Percentiles rank a stretch among this genome's conserved stretches.
These are phyloP conservation scores for Embidobia sp. DNA, from an alignment of 2,888 invertebrate genomes.

Conservation along the genomic window DNA sequence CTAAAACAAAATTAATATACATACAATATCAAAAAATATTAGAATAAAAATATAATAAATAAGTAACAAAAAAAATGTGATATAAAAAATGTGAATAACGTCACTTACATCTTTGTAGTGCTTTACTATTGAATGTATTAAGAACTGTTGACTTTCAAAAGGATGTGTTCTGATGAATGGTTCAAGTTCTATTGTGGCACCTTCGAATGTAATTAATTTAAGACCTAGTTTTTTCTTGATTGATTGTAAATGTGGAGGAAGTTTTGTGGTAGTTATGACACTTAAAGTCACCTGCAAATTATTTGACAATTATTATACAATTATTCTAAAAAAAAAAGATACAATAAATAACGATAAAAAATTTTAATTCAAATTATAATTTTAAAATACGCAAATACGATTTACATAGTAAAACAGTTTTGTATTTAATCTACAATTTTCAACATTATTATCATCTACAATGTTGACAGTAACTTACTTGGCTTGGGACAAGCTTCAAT, in stretches of 20 bases:
- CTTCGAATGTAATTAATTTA: slow-evolving; percentile 97
- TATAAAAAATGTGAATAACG: no score
- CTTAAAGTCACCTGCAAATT: slow-evolving; percentile 89
- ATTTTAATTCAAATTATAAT: no score
- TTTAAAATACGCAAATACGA: no score
- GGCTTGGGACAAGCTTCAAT: slow-evolving; percentile 89
- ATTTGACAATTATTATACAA: slow-evolving; percentile 23
- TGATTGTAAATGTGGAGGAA: slow-evolving; percentile 88
- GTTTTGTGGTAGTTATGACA: slow-evolving; percentile 93
- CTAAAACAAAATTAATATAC: background rate
- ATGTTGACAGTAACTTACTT: no score
- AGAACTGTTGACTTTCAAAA: slow-evolving; percentile 94
- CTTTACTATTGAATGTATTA: slow-evolving; percentile 90
- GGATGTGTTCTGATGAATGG: slow-evolving; percentile 93
- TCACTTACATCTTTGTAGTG: slow-evolving; percentile 90
- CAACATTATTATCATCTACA: no score
- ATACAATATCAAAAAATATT: background rate
- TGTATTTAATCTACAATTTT: background rate
- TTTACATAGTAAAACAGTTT: background rate
- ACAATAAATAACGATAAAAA: no score
- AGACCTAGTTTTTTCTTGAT: slow-evolving; percentile 94
- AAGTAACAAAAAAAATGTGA: no score
- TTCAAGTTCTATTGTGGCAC: slow-evolving; percentile 95
- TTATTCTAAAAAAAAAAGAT: background rate
- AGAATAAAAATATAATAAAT: no score